Percentiles rank a stretch among this genome's conserved stretches.
These are phyloP conservation scores for Drosophila mettleri DNA, from an alignment of 2,888 invertebrate genomes.

Conservation along the genomic window DNA sequence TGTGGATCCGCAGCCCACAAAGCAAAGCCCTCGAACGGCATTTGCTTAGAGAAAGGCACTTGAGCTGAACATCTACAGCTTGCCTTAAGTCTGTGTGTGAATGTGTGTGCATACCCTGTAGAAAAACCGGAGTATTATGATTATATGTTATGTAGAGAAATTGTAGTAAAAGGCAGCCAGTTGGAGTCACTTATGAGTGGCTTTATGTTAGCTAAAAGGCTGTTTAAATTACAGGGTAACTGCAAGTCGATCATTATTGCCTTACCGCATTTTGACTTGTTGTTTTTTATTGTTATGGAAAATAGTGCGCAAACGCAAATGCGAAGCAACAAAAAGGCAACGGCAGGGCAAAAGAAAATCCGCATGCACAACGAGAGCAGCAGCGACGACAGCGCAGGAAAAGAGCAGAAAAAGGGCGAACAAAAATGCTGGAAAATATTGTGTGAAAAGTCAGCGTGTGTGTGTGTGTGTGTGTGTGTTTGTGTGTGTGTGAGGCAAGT, in stretches of 20 bases:
- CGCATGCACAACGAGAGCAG: conserved; percentile 32
- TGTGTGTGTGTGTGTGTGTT: conserved; percentile 21
- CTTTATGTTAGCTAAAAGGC: not conserved
- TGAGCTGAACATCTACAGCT: conserved; percentile 48
- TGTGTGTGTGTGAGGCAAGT: conserved; percentile 44
- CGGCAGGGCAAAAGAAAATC: conserved; percentile 51
- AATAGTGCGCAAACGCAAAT: conserved; percentile 80
- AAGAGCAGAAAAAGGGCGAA: conserved; percentile 56
- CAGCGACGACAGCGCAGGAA: conserved; percentile 39
- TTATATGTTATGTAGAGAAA: not conserved
- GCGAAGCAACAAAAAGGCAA: conserved; percentile 62
- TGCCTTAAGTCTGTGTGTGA: too few species aligned
- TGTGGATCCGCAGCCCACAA: conserved; percentile 45
- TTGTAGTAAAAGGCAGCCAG: too few species aligned
- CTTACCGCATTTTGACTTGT: conserved; percentile 12
- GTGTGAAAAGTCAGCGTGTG: conserved; percentile 66
- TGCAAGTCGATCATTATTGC: not conserved
- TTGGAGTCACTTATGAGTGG: too few species aligned
- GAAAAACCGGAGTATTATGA: not conserved
- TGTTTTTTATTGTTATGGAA: conserved; percentile 71
- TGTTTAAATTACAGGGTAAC: conserved; percentile 13
- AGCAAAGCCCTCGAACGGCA: conserved; percentile 25
- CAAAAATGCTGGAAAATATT: conserved; percentile 72
- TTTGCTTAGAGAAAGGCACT: conserved; percentile 71
- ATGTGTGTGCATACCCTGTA: conserved; percentile 24